Conservation (phyloP, 2,888 invertebrate species). For the Drosophila falleni region DNA sequence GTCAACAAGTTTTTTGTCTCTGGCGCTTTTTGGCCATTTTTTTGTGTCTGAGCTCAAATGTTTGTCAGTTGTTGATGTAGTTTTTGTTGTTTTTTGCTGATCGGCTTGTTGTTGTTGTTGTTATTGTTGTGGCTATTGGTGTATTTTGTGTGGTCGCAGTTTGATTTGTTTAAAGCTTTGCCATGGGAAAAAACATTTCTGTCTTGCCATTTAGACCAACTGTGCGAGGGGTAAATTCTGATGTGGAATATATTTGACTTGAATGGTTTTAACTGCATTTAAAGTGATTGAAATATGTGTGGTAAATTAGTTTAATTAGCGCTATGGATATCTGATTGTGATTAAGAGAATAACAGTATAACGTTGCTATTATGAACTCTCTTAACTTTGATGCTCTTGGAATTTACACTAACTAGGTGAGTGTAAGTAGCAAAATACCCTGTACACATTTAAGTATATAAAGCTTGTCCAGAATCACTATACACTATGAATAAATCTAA, state of each 20-base stretch:
- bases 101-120: slow-evolving; percentile 23
- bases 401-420: neutral
- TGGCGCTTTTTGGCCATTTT: slow-evolving; percentile 58
- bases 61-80: slow-evolving; percentile 74
- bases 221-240: slow-evolving; percentile 5
- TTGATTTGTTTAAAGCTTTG: slow-evolving; percentile 77
- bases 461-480: no score
- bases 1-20: slow-evolving; percentile 74
- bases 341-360: neutral
- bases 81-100: slow-evolving; percentile 20
- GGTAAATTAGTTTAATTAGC: slow-evolving; percentile 4
- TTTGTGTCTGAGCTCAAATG: slow-evolving; percentile 40
- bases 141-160: slow-evolving; percentile 69
- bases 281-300: slow-evolving; percentile 18
- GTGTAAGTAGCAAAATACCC: no score
- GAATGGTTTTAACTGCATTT: slow-evolving; percentile 11
- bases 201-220: slow-evolving; percentile 16
- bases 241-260: slow-evolving; percentile 17
- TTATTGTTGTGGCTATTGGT: slow-evolving; percentile 37
- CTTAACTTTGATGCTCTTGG: neutral
- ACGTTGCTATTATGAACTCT: no score
- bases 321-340: neutral
- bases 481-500: no score
- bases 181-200: slow-evolving; percentile 57
- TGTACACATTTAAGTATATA: no score